A percentile compares a stretch with the other conserved stretches of the same genome.
These are phyloP conservation scores for Heliconius aoede DNA, from an alignment of 2,888 invertebrate genomes.

Conservation along the genomic window DNA sequence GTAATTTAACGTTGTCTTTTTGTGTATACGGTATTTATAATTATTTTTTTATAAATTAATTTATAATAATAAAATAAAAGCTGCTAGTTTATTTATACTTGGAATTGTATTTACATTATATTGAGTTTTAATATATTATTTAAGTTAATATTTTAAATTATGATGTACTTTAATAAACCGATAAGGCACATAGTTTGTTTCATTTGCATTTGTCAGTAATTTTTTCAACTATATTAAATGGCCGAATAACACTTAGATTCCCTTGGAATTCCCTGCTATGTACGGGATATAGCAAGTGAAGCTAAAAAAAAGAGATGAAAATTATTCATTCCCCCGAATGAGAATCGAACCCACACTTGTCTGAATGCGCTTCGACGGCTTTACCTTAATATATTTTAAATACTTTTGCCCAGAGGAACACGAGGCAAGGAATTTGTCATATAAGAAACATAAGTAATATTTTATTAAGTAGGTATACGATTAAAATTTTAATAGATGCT, in stretches of 20 bases:
- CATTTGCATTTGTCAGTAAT: neutral
- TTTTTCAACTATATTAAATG: neutral
- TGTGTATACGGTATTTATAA: no score
- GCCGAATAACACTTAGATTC: neutral
- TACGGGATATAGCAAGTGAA: neutral
- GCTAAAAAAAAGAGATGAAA: neutral
- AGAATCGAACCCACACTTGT: neutral
- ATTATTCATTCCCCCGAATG: neutral
- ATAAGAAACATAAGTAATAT: neutral
- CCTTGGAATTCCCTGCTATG: neutral
- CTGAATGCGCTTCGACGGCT: neutral
- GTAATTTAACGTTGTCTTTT: neutral
- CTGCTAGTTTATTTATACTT: neutral
- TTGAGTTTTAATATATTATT: neutral
- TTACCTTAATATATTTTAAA: neutral
- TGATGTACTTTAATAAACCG: neutral
- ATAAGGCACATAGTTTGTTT: neutral
- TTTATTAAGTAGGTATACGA: slow-evolving; percentile 2
- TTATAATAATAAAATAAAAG: no score
- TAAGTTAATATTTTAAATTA: neutral
- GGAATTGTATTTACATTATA: no score
- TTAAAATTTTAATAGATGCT: slow-evolving; percentile 4
- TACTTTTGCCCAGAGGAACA: neutral
- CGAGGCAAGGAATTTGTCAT: neutral
- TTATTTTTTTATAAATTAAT: neutral